phyloP scores from a whole-genome alignment of 2,888 invertebrate genomes.

The Andrena haemorrhoa region DNA sequence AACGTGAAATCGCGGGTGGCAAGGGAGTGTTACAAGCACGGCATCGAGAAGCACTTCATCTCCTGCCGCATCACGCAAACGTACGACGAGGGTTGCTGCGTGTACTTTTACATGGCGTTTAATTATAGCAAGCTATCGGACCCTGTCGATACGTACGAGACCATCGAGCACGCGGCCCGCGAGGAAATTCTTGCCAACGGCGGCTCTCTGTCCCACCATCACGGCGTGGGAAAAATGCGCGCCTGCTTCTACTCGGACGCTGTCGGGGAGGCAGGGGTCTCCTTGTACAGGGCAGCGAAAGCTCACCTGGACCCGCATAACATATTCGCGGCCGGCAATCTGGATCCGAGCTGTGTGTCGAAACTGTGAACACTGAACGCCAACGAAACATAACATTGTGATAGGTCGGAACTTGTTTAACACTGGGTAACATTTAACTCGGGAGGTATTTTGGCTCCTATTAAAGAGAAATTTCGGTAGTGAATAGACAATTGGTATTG shows the following conservation, averaged over 20 bases:
- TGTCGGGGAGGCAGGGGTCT: slow-evolving; percentile 93
- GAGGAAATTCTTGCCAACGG: slow-evolving; percentile 96
- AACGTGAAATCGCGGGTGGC: slow-evolving; percentile 95
- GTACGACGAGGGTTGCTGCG: slow-evolving; percentile 98
- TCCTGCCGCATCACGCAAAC: slow-evolving; percentile 97
- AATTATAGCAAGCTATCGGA: slow-evolving; percentile 88
- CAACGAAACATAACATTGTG: slow-evolving; percentile 17
- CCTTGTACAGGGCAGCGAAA: slow-evolving; percentile 93
- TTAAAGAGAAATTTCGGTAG: slow-evolving; percentile 41
- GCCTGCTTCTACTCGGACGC: slow-evolving; percentile 94
- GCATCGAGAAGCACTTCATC: slow-evolving; percentile 88
- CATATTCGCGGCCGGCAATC: slow-evolving; percentile 96
- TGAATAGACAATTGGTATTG: slow-evolving; percentile 46
- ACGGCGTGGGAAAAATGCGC: slow-evolving; percentile 97
- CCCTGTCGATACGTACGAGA: slow-evolving; percentile 93
- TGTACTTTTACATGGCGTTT: slow-evolving; percentile 97
- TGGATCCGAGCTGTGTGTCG: slow-evolving; percentile 82
- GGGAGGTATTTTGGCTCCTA: slow-evolving; percentile 9
- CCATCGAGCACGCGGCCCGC: slow-evolving; percentile 94
- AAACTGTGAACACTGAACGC: slow-evolving; percentile 61
- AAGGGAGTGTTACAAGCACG: slow-evolving; percentile 87
- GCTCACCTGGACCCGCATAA: slow-evolving; percentile 96
- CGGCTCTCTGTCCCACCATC: slow-evolving; percentile 98
- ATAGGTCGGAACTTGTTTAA: slow-evolving; percentile 22
- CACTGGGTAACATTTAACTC: slow-evolving; percentile 17